Conservation (phyloP, 2,797 vertebrate species). For the Mycteria americana region DNA sequence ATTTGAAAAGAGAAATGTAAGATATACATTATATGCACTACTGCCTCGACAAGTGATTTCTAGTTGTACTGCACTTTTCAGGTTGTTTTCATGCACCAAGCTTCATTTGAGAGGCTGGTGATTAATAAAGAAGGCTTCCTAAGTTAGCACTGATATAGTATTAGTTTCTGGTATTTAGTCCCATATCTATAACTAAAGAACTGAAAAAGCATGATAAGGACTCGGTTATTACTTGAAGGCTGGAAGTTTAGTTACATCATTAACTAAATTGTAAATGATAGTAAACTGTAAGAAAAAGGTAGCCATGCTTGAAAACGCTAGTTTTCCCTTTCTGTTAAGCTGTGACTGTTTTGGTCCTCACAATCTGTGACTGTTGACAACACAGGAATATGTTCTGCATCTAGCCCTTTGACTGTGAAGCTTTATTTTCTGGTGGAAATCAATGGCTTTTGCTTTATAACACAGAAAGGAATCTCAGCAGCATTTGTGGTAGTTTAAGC, state of each 20-base stretch:
- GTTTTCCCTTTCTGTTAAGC: not conserved
- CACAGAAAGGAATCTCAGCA: not conserved
- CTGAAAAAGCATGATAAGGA: not conserved
- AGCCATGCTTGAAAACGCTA: not conserved
- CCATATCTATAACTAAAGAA: not conserved
- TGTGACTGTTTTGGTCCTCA: not conserved
- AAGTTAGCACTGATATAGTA: not conserved
- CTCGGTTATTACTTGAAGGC: not conserved
- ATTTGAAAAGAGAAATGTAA: not conserved
- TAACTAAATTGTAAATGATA: not conserved
- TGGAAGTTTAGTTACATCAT: not conserved
- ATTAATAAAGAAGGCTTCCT: not conserved
- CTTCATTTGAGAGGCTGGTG: not conserved
- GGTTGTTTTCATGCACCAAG: not conserved
- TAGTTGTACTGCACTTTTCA: not conserved
- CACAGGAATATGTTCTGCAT: not conserved
- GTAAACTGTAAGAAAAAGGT: constrained; percentile 31
- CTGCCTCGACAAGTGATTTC: not conserved
- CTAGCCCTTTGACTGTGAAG: not conserved
- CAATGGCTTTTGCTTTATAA: not conserved
- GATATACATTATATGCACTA: not conserved
- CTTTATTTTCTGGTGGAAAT: not conserved
- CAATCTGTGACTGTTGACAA: not conserved
- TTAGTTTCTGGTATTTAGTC: not conserved
- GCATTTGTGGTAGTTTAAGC: not conserved